Conservation (phyloP, 1,140 invertebrate species). For the Ostrea edulis region DNA sequence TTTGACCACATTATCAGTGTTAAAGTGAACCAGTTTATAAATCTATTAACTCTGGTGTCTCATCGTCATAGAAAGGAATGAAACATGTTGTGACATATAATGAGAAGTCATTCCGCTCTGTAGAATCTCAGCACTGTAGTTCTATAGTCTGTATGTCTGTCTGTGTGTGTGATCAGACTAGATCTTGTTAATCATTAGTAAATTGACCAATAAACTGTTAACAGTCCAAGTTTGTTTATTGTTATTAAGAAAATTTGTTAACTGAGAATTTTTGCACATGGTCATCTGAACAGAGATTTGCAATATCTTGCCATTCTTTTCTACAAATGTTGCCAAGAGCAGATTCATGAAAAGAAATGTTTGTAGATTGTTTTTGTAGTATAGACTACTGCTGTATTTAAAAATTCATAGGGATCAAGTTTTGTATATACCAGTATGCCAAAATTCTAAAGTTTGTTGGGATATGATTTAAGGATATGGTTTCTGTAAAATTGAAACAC, state of each 20-base stretch:
- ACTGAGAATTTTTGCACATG: too few species aligned
- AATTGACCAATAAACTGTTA: slow-evolving; percentile 25
- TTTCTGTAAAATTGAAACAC: too few species aligned
- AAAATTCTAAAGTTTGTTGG: too few species aligned
- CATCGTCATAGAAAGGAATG: not conserved
- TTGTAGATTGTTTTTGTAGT: too few species aligned
- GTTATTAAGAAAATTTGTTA: not conserved
- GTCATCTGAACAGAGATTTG: too few species aligned
- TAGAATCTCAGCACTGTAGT: slow-evolving; percentile 30
- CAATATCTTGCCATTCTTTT: too few species aligned
- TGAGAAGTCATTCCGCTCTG: not conserved
- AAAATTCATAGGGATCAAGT: too few species aligned
- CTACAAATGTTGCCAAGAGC: too few species aligned
- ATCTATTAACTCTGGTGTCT: not conserved
- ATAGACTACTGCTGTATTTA: too few species aligned
- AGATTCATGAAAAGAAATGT: too few species aligned
- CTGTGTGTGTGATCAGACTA: slow-evolving; percentile 19
- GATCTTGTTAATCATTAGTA: slow-evolving; percentile 35
- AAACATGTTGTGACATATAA: slow-evolving; percentile 20
- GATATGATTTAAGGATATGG: too few species aligned
- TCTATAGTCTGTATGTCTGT: slow-evolving; percentile 1
- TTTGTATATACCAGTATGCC: too few species aligned
- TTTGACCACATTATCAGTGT: not conserved
- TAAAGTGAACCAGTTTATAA: not conserved
- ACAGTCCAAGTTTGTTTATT: not conserved